Conservation (phyloP, 2,113 vertebrate genomes). For the Nannospalax galili region DNA sequence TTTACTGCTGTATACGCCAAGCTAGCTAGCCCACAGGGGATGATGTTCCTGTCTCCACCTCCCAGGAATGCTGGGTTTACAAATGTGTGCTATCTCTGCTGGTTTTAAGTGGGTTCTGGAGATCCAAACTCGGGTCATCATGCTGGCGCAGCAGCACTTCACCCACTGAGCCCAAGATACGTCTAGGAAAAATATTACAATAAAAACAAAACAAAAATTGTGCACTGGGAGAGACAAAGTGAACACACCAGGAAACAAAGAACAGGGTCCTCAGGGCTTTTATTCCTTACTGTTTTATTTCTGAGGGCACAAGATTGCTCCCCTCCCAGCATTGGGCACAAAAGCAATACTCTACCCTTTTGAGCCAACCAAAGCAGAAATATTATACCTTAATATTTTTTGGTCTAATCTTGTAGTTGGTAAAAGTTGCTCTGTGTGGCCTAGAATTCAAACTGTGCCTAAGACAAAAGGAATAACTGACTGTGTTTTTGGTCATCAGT, state of each 20-base stretch:
- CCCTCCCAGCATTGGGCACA: no score
- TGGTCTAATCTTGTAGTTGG: not conserved
- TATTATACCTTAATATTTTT: not conserved
- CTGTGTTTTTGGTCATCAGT: not conserved
- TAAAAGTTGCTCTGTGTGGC: not conserved
- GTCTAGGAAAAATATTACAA: not conserved
- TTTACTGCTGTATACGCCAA: not conserved
- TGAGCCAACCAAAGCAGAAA: not conserved
- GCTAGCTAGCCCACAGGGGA: not conserved
- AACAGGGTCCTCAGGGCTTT: not conserved
- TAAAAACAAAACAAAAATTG: not conserved
- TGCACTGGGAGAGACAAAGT: not conserved
- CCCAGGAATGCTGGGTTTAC: not conserved
- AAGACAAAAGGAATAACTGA: no score
- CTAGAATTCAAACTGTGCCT: not conserved
- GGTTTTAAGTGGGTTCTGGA: no score
- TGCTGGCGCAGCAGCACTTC: not conserved
- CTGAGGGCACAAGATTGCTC: no score
- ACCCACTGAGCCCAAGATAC: not conserved
- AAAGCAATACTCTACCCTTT: not conserved
- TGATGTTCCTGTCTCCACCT: not conserved
- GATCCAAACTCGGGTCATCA: not conserved
- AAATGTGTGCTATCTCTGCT: not conserved
- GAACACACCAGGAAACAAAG: not conserved
- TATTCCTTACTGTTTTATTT: not conserved